Evolutionary conservation across 2,888 invertebrate genomes (phyloP).

Genomic region (Alsophila aescularia): DNA sequence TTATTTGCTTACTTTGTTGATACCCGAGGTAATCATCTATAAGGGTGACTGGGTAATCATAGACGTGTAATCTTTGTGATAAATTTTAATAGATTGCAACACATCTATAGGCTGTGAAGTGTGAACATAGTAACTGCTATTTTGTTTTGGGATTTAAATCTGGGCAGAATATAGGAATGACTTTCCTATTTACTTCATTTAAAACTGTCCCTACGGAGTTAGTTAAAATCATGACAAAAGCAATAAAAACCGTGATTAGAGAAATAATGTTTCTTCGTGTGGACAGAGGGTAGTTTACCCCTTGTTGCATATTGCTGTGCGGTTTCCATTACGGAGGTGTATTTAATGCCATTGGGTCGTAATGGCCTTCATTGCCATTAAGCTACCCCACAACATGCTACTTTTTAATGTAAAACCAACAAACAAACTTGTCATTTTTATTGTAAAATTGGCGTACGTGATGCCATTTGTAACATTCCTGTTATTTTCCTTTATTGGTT

Average conservation of each 20-base stretch:
- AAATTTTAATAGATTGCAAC: constrained; percentile 26
- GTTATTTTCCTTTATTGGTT: constrained; percentile 70
- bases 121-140: not conserved
- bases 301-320: constrained; percentile 67
- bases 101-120: not conserved
- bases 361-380: constrained; percentile 76
- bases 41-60: constrained; percentile 63
- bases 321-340: constrained; percentile 75
- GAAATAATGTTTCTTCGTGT: constrained; percentile 28
- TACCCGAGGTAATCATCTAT: constrained; percentile 69
- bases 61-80: constrained; percentile 40
- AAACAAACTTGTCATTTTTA: constrained; percentile 70
- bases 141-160: too few species aligned
- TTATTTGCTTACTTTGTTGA: constrained; percentile 76
- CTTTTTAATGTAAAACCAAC: constrained; percentile 74
- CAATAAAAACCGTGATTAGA: constrained; percentile 21
- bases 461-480: constrained; percentile 59
- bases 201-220: not conserved
- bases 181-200: not conserved
- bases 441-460: constrained; percentile 66
- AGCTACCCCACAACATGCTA: constrained; percentile 63
- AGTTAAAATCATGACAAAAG: constrained; percentile 12
- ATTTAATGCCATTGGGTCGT: constrained; percentile 69
- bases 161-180: too few species aligned
- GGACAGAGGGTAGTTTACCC: constrained; percentile 51